phyloP scores from a whole-genome alignment of 2,113 vertebrate species.

The Cichladusa arquata region DNA sequence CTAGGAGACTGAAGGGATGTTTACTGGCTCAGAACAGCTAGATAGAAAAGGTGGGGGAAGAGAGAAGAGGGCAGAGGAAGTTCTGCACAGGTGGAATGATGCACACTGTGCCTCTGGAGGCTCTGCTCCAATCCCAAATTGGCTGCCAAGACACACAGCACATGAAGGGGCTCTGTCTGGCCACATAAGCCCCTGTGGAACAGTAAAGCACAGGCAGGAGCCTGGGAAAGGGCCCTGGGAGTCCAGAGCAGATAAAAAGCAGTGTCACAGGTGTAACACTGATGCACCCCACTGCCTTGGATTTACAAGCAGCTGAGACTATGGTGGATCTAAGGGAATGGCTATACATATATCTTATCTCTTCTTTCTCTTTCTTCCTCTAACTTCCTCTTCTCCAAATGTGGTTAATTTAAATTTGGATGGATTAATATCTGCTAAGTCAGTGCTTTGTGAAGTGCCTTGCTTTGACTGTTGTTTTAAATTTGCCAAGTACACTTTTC shows the following conservation, averaged over 20 bases:
- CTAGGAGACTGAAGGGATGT: neutral
- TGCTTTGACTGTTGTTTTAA: neutral
- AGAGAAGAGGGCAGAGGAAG: neutral
- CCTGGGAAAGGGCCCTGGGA: neutral
- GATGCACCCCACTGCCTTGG: neutral
- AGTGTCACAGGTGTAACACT: too few relatives aligned
- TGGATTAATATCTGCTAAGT: neutral
- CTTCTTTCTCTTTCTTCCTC: neutral
- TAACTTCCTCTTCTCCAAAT: neutral
- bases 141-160: neutral
- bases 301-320: neutral
- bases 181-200: neutral
- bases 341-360: neutral
- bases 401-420: neutral
- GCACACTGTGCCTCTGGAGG: neutral
- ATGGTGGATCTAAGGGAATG: neutral
- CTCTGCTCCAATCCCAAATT: neutral
- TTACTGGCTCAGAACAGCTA: neutral
- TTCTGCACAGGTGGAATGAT: fast-evolving
- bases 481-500: neutral
- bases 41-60: neutral
- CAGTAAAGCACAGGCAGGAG: neutral
- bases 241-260: neutral
- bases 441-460: neutral
- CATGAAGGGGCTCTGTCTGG: neutral